phyloP scores from a whole-genome alignment of 2,797 vertebrate genomes.

The Coreius guichenoti region DNA sequence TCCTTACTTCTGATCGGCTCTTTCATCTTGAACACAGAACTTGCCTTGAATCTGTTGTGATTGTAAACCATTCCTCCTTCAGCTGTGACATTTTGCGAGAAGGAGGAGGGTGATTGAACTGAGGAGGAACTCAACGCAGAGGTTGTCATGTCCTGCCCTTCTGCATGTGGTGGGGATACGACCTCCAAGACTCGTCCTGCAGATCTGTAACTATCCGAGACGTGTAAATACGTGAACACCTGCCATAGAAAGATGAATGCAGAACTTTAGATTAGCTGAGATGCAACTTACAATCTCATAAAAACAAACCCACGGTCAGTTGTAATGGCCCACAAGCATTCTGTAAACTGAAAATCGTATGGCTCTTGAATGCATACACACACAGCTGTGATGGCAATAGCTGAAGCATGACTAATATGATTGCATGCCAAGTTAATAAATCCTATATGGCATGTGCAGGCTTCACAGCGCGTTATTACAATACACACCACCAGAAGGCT shows the following conservation, averaged over 20 bases:
- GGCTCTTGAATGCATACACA: conserved; percentile 23
- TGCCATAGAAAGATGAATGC: conserved; percentile 54
- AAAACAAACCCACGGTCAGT: background rate
- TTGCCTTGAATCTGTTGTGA: conserved; percentile 56
- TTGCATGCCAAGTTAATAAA: conserved; percentile 60
- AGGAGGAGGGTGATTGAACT: background rate
- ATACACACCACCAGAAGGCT: conserved; percentile 45
- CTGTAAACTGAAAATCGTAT: conserved; percentile 35
- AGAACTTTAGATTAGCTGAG: background rate
- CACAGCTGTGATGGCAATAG: conserved; percentile 55
- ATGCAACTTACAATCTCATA: background rate
- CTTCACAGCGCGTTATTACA: conserved; percentile 49
- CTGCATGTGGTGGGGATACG: background rate
- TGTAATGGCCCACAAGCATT: conserved; percentile 23
- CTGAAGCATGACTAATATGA: conserved; percentile 57
- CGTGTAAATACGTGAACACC: conserved; percentile 69
- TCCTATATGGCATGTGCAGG: conserved; percentile 32
- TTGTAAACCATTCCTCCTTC: background rate
- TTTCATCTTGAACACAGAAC: conserved; percentile 61
- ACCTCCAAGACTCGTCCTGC: background rate
- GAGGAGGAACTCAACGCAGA: background rate
- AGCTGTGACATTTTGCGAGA: background rate
- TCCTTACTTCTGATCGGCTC: conserved; percentile 60
- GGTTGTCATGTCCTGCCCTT: background rate
- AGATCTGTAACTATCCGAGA: conserved; percentile 63